Evolutionary conservation across 1,140 invertebrate species (phyloP), one percentile per base, ranked within the genome.

Genomic region (Glossosoma conforme): DNA sequence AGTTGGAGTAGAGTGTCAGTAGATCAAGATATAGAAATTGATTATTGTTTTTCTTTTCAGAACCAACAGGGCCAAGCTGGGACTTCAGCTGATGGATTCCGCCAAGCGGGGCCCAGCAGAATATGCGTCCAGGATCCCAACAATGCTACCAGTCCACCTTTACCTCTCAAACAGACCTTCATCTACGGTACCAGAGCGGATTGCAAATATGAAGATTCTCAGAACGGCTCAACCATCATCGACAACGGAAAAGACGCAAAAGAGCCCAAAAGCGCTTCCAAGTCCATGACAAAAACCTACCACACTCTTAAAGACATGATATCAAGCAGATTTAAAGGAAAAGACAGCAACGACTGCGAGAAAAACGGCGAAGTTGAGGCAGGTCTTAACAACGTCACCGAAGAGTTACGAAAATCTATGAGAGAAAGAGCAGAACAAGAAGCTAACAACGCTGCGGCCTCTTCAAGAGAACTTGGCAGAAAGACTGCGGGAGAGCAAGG

Each of bases 221-320:
- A 65, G 42, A 72, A 74, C 49, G 69, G 76, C 41, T 68, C 75
- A 44, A 67, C 71, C 5, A 70, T 76, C 2, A 72, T 74, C 2
- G 76, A 76, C 14, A 76, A 77, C 66, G 66, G 68, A 64, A 77
- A 76, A 65, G 75, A 76, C 21, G 68, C 60, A 18, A 72, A 69
- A 64, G 74, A 79, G 54, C 67, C 74, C 0, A 79, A 80, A 6
- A 82, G 82, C 56, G 80, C 76, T 52, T 74, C 75, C 15, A 84
- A 84, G 63, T 77, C 80, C 2, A 74, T 85, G 35, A 81, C 80
- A 30, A 84, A 86, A 65, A 89, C 87, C 0, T 91, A 89, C 62
- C 84, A 89, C 61, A 85, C 86, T 15, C 80, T 91, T 44, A 89
- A 89, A 73, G 87, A 89, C 63, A 89, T 90, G 76, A 86, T 91